Base-by-base conservation (phyloP, 37 sponge, comb jelly and placozoan species). In the Ianthella basta region DNA sequence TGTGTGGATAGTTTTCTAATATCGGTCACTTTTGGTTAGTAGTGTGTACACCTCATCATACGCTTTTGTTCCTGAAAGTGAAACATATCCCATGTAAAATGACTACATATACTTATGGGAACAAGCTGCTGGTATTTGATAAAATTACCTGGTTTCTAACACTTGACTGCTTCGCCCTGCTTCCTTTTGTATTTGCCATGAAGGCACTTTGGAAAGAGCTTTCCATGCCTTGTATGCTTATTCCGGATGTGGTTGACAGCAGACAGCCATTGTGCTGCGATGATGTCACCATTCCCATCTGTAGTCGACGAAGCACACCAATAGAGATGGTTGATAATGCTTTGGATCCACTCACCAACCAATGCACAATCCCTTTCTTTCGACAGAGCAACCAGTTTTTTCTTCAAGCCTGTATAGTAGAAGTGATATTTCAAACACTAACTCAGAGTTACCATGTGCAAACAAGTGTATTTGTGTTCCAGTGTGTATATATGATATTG, bases 271-370 rank as follows among this genome's bases (percentile, higher is more conserved):
- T 81, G 4, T 55, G 56, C 57, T 27, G 2, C 55, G 39, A 82
- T 82, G 3, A 35, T 34, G 13, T 82, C n/a, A 69, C 64, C n/a
- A 34, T n/a, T 73, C 75, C 75, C 75, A 73, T 38, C 34, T 82
- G 33, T 10, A 13, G 55, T 33, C 15, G 55, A 82, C 4, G 61
- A 32, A 65, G 89, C 83, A 77, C 83, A 60, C 90, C 90, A 89
- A 33, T 84, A 88, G 19, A 89, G 67, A 38, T 89, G 90, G 79
- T 88, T 88, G 14, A 84, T 38, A 34, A 88, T 60, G 55, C 90
- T 89, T 40, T 85, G 84, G 59, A 32, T 79, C 86, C 90, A 89
- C 27, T 85, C 82, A 20, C 74, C 82, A 34, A 80, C 82, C 21
- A 80, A 39, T 10, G 54, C 78, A 73, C 89, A 88, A n/a, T 84